Evolutionary conservation across 2,888 invertebrate genomes (phyloP).

Genomic region (Apomyelois bistriatella): DNA sequence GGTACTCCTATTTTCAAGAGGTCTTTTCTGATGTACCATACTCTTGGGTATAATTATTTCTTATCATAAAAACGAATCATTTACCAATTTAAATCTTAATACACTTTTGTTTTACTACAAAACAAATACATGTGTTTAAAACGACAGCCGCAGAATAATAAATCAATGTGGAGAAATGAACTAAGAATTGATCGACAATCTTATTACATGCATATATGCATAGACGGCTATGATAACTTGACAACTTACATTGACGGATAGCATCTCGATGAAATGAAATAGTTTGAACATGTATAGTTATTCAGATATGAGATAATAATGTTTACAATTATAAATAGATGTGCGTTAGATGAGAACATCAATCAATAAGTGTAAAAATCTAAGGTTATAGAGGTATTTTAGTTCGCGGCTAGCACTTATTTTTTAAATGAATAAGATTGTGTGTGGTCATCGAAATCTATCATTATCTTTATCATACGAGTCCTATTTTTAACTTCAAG

Average conservation of each 20-base stretch:
- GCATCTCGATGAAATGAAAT: constrained; percentile 2
- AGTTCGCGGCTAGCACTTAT: no score
- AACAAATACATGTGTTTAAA: constrained; percentile 7
- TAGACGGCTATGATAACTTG: constrained; percentile 10
- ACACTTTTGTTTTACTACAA: not conserved
- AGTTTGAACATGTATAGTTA: constrained; percentile 17
- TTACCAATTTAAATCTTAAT: not conserved
- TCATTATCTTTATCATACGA: no score
- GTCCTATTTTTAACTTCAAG: no score
- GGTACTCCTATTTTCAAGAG: no score
- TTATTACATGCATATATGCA: constrained; percentile 12
- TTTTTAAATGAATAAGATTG: no score
- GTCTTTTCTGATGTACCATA: no score
- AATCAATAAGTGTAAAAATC: constrained; percentile 28
- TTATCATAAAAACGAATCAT: constrained; percentile 13
- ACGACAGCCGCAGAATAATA: constrained; percentile 7
- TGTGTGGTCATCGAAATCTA: no score
- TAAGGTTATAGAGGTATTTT: not conserved
- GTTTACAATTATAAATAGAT: constrained; percentile 52
- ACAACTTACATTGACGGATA: constrained; percentile 13
- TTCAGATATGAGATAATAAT: constrained; percentile 38
- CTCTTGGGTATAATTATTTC: not conserved
- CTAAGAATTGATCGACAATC: constrained; percentile 8
- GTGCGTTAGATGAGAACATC: constrained; percentile 40
- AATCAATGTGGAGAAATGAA: constrained; percentile 11